Evolutionary conservation across 2,113 vertebrate genomes (phyloP).

Genomic region (Circaetus cinerascens): DNA sequence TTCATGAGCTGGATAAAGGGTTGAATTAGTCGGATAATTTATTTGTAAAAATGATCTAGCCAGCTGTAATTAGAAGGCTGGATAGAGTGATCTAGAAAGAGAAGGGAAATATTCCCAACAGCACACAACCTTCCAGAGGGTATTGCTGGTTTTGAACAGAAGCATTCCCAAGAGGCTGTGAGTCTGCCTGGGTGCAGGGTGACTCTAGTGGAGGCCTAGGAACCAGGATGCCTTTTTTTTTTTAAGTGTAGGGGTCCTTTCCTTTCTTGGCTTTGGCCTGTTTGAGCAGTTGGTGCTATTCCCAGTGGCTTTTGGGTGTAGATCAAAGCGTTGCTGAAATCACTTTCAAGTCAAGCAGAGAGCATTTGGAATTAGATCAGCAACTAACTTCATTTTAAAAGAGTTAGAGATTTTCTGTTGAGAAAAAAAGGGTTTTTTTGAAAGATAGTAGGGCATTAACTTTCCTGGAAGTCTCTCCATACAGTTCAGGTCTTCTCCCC

Average conservation of each 20-base stretch:
- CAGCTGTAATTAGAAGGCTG: conserved; percentile 54
- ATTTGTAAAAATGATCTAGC: conserved; percentile 60
- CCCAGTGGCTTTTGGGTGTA: conserved; percentile 55
- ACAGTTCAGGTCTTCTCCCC: background rate
- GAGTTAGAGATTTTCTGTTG: background rate
- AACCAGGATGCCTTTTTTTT: background rate
- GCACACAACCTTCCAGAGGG: background rate
- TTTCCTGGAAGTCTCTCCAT: background rate
- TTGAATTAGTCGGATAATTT: conserved; percentile 57
- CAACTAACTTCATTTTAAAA: conserved; percentile 38
- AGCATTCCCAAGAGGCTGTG: background rate
- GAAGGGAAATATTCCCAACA: background rate
- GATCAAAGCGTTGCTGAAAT: conserved; percentile 63
- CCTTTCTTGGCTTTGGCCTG: conserved; percentile 19
- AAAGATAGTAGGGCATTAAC: background rate
- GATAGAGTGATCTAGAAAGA: background rate
- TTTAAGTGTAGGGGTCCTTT: background rate
- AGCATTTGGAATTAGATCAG: conserved; percentile 59
- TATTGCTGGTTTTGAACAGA: background rate
- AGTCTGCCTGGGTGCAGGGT: background rate
- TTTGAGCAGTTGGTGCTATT: conserved; percentile 50
- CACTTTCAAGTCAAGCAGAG: conserved; percentile 59
- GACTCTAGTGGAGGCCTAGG: background rate
- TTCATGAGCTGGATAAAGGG: conserved; percentile 56
- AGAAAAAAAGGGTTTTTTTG: background rate